Base-by-base conservation (phyloP, 2,797 vertebrate species). In the Fratercula arctica region DNA sequence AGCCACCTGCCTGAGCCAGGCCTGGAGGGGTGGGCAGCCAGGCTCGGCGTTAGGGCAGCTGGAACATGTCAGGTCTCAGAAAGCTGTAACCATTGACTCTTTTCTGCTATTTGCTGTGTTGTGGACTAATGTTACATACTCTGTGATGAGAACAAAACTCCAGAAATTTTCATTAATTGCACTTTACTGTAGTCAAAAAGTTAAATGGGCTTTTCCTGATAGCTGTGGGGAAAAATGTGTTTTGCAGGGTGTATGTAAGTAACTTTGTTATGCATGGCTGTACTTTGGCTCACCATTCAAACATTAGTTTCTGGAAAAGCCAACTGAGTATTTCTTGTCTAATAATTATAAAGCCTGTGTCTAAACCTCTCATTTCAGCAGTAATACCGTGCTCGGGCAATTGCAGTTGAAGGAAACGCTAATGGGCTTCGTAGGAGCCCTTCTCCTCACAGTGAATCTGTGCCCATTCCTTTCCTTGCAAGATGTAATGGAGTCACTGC, bases 261-360 rank as follows among this genome's bases (percentile, higher is more conserved):
- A 67, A 48, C 72, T 73, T 78, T 24, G 33, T 77, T 85, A 72
- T 61, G 12, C 18, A 7, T 6, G 25, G 43, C 73, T 92, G 37
- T 87, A 20, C 33, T 73, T 68, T 31, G 51, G 63, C 72, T 81
- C 41, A 35, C 73, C 11, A 6, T 74, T 87, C 59, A 92, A 85
- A 59, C 50, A 14, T 51, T 68, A 61, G 43, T 86, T 94, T 95
- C 74, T 89, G 79, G 64, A 87, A 97, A 95, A 92, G 51, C 41
- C 70, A 60, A 29, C 11, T 61, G 75, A 73, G 11, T 75, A 46
- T 77, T 87, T 39, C 33, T 93, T 87, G 54, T 33, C 69, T 86
- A 76, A 89, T 84, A 91, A 92, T 84, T 91, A 46, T 43, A n/a
- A 82, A 91, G 11, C 25, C 53, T 2, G 1, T 2, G 2, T 83